Evolutionary conservation across 2,888 invertebrate species (phyloP), one percentile per base, ranked within the genome.

Genomic region (Dendrolimus pini): DNA sequence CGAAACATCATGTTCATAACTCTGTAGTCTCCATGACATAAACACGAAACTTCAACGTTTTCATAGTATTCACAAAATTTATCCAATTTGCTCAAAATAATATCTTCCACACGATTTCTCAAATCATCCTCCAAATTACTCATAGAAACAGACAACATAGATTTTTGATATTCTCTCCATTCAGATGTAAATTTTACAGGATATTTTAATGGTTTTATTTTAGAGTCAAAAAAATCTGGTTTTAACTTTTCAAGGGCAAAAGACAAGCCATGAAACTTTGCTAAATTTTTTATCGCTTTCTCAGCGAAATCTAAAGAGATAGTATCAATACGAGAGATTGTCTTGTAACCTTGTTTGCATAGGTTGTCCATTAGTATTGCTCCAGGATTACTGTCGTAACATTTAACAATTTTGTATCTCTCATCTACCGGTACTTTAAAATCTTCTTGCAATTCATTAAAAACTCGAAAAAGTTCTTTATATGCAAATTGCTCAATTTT

Each of bases 11-110:
- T 70, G 65, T 87, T 86, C 57, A 76, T 81, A n/a, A 75, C 68
- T 60, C 77, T 78, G 58, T 74, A 87, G 66, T 86, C 85, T 1
- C 85, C 85, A 61, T 86, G 85, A 54, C 78, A 76, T 7, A 85
- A 56, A 57, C 77, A 78, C 13, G 68, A 60, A n/a, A 68, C 52
- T 2, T 57, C 55, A 9, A 60, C 59, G 30, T 63, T 61, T 1
- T 76, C 75, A n/a, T 60, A 61, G 59, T 77, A 72, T 9, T 65
- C 61, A 1, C 56, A 55, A 61, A 66, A 71, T 52, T 69, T 77
- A 1, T 74, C 65, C 0, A 65, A 30, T 7, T 72, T 60, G 6
- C 52, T 59, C 0, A 63, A 59, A 14, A 67, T 59, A 53, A 72
- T 72, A 1, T 65, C 65, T 1, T 62, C 61, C 7, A 75, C 56